Conservation (phyloP, 2,888 invertebrate species). For the Selenia dentaria region DNA sequence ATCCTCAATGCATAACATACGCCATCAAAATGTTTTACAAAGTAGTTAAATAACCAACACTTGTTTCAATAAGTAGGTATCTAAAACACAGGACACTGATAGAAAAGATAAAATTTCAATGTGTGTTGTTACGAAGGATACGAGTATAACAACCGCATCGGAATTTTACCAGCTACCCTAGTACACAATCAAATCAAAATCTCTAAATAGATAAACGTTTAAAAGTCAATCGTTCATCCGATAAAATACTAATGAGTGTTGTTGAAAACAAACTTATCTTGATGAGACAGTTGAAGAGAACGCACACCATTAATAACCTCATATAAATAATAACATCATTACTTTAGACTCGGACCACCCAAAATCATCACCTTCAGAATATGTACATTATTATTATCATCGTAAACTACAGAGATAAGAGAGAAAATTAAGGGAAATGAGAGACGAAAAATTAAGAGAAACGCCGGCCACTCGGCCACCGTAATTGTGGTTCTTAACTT, state of each 20-base stretch:
- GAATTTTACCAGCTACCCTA: conserved; percentile 42
- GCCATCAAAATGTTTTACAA: too few relatives aligned
- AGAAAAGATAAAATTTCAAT: conserved; percentile 7
- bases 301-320: conserved; percentile 72
- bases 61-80: too few relatives aligned
- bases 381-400: conserved; percentile 54
- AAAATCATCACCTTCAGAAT: conserved; percentile 76
- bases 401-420: conserved; percentile 67
- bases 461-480: conserved; percentile 39
- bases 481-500: conserved; percentile 64
- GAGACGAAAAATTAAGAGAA: conserved; percentile 67
- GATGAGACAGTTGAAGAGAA: conserved; percentile 69
- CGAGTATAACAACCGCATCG: conserved; percentile 20
- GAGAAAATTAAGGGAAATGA: conserved; percentile 61
- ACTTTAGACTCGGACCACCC: conserved; percentile 73
- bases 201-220: conserved; percentile 61
- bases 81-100: too few relatives aligned
- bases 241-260: conserved; percentile 75
- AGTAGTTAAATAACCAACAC: too few relatives aligned
- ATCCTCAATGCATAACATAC: too few relatives aligned
- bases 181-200: conserved; percentile 63
- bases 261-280: conserved; percentile 78
- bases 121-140: conserved; percentile 6
- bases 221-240: conserved; percentile 73
- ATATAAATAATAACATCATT: conserved; percentile 80